phyloP scores from a whole-genome alignment of 2,113 vertebrate genomes.

The Excalfactoria chinensis region DNA sequence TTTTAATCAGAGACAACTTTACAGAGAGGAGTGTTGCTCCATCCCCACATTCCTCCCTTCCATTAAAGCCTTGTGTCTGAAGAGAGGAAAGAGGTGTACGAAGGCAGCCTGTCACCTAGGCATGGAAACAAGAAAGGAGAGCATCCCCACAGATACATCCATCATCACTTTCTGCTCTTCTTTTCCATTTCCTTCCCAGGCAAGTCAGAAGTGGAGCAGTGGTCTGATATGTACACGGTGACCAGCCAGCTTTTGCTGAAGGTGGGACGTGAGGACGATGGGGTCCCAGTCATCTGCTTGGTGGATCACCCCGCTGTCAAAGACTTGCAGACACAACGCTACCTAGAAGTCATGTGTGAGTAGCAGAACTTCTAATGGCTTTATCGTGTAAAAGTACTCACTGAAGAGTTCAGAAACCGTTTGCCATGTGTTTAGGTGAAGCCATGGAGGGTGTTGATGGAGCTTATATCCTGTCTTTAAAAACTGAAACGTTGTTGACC shows the following conservation, averaged over 20 bases:
- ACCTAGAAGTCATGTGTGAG: conserved; percentile 97
- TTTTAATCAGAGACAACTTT: neutral
- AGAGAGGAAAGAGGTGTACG: rapidly evolving
- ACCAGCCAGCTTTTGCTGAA: conserved; percentile 90
- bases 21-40: rapidly evolving
- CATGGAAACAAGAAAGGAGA: neutral
- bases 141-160: neutral
- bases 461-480: neutral
- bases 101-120: neutral
- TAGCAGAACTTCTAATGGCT: conserved; percentile 44
- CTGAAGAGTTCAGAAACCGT: neutral
- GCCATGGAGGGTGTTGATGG: rapidly evolving
- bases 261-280: conserved; percentile 93
- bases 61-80: neutral
- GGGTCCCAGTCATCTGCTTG: conserved; percentile 91
- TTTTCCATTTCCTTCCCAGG: conserved; percentile 48
- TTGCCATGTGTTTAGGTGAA: neutral
- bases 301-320: conserved; percentile 96
- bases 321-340: conserved; percentile 93
- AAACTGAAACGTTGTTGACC: neutral
- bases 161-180: neutral
- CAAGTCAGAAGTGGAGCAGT: conserved; percentile 90
- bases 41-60: neutral
- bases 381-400: rapidly evolving
- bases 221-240: conserved; percentile 94